Evolutionary conservation across 1,140 invertebrate genomes (phyloP).

Genomic region (Dendrolimus kikuchii): DNA sequence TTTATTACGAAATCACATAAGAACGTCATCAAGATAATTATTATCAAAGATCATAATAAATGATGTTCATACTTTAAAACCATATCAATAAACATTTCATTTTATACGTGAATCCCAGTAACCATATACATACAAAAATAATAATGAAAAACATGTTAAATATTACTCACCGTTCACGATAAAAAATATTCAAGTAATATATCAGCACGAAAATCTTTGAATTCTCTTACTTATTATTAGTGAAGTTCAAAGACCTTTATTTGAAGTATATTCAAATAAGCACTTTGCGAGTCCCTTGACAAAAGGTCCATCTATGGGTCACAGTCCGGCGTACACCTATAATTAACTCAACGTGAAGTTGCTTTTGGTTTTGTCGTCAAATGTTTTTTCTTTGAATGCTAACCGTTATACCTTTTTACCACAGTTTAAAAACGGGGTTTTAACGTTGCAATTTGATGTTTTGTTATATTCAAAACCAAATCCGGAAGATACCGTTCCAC

Average conservation of each 20-base stretch:
- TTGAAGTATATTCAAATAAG: slow-evolving; percentile 9
- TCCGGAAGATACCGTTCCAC: too few relatives aligned
- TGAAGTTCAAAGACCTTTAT: slow-evolving; percentile 19
- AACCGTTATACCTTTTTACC: too few relatives aligned
- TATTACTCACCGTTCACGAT: slow-evolving; percentile 3
- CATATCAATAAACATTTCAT: background rate
- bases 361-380: slow-evolving; percentile 15
- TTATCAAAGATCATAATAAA: background rate
- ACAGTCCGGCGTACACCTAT: slow-evolving; percentile 26
- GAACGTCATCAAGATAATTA: too few relatives aligned
- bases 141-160: too few relatives aligned
- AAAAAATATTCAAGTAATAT: slow-evolving; percentile 7
- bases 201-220: too few relatives aligned
- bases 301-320: slow-evolving; percentile 25
- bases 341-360: slow-evolving; percentile 33
- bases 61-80: slow-evolving; percentile 3
- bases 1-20: too few relatives aligned
- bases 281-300: slow-evolving; percentile 16
- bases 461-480: too few relatives aligned
- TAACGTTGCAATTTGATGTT: too few relatives aligned
- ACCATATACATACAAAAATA: too few relatives aligned
- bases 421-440: too few relatives aligned
- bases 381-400: too few relatives aligned
- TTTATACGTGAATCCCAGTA: background rate
- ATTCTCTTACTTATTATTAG: slow-evolving; percentile 16